These are phyloP conservation scores for Oeneis ivallda DNA, from an alignment of 2,888 invertebrate genomes.

Conservation along the genomic window DNA sequence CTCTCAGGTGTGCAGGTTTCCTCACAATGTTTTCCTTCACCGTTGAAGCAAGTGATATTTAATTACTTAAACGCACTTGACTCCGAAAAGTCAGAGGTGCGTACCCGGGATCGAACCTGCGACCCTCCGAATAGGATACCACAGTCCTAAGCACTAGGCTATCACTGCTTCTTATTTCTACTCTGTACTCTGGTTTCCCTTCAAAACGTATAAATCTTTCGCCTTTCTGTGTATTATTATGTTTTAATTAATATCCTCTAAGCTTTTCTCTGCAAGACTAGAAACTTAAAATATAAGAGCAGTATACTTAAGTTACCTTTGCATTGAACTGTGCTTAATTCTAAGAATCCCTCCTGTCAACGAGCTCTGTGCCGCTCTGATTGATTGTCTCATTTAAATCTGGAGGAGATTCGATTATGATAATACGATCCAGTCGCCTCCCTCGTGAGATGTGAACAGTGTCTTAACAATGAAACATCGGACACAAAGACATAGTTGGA, in stretches of 20 bases:
- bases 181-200: too few relatives aligned
- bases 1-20: too few relatives aligned
- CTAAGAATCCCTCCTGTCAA: slow-evolving; percentile 53
- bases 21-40: too few relatives aligned
- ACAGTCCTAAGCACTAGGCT: too few relatives aligned
- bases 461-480: slow-evolving; percentile 25
- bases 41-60: too few relatives aligned
- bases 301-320: background rate
- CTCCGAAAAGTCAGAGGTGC: too few relatives aligned
- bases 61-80: too few relatives aligned
- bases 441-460: slow-evolving; percentile 35
- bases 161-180: background rate
- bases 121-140: too few relatives aligned
- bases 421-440: slow-evolving; percentile 55
- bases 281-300: background rate
- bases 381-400: slow-evolving; percentile 74
- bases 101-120: too few relatives aligned
- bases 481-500: slow-evolving; percentile 16
- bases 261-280: background rate
- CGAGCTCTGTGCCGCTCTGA: slow-evolving; percentile 61
- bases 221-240: too few relatives aligned
- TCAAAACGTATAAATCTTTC: too few relatives aligned
- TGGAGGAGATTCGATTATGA: slow-evolving; percentile 73
- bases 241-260: background rate
- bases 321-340: slow-evolving; percentile 22